phyloP scores from a whole-genome alignment of 1,140 invertebrate genomes.

The Lysiphlebus fabarum region DNA sequence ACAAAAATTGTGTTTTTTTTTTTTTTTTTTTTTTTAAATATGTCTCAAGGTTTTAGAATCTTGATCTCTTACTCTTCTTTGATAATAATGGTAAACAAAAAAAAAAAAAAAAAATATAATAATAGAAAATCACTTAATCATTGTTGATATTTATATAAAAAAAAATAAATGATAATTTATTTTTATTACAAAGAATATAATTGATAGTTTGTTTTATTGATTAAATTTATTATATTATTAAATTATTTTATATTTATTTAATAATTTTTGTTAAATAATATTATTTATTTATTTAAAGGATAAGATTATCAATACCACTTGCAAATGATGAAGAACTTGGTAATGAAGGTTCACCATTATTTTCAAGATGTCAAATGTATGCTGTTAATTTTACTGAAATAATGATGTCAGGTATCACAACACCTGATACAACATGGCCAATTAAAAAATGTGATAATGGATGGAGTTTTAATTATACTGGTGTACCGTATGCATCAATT shows the following conservation, averaged over 20 bases:
- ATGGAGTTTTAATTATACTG: conserved; percentile 72
- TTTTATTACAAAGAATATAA: no score
- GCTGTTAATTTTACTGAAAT: conserved; percentile 67
- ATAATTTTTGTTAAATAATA: conserved; percentile 1
- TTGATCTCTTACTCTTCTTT: no score
- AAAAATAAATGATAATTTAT: no score
- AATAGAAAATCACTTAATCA: not conserved
- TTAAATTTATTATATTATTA: no score
- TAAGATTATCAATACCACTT: conserved; percentile 63
- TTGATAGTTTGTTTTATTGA: no score
- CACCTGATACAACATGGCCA: conserved; percentile 65
- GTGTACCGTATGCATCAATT: conserved; percentile 74
- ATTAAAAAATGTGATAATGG: conserved; percentile 62
- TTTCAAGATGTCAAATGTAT: conserved; percentile 69
- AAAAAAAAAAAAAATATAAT: no score
- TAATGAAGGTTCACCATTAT: conserved; percentile 54
- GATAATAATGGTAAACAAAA: no score
- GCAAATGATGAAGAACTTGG: conserved; percentile 37
- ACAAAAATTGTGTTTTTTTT: no score
- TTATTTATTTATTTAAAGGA: conserved; percentile 51
- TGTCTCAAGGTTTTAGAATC: no score
- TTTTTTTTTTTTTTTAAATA: no score
- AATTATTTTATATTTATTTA: not conserved
- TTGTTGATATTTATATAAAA: not conserved
- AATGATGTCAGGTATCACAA: conserved; percentile 53